These are phyloP conservation scores for Ormyrus pomaceus DNA, from an alignment of 2,888 invertebrate species.

Conservation along the genomic window DNA sequence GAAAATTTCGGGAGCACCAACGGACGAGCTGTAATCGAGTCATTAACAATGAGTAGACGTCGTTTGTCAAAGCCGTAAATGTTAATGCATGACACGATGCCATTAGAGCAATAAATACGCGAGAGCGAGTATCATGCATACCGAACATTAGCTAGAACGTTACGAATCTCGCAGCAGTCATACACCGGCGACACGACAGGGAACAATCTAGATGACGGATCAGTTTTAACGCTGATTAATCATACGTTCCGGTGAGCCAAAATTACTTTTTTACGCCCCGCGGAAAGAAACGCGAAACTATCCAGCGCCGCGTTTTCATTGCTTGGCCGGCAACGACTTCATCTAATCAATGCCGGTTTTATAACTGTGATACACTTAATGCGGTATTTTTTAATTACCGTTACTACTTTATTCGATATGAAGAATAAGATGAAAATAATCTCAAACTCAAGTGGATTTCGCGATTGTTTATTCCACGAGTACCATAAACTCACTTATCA, in stretches of 20 bases:
- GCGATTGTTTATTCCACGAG: no score
- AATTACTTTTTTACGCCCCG: background rate
- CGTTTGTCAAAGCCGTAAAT: conserved; percentile 5
- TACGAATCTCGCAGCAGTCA: background rate
- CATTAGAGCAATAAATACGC: conserved; percentile 33
- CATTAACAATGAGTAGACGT: conserved; percentile 15
- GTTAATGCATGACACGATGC: conserved; percentile 13
- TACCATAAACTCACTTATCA: no score
- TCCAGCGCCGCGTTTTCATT: no score
- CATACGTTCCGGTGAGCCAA: background rate
- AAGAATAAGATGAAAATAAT: no score
- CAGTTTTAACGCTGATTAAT: conserved; percentile 16
- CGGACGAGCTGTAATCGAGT: background rate
- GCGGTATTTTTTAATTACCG: no score
- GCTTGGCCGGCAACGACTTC: no score
- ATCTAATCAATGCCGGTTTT: no score
- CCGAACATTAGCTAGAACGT: conserved; percentile 3
- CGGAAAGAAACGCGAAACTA: no score
- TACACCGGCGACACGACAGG: background rate
- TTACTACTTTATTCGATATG: no score
- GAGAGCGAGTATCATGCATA: background rate
- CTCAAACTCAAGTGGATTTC: no score
- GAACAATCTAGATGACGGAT: conserved; percentile 1
- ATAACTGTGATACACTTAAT: no score
- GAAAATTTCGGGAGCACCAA: no score